A percentile compares a stretch with the other conserved stretches of the same genome.
Conservation (phyloP, 2,888 invertebrate species). For the Poecilus cupreus region DNA sequence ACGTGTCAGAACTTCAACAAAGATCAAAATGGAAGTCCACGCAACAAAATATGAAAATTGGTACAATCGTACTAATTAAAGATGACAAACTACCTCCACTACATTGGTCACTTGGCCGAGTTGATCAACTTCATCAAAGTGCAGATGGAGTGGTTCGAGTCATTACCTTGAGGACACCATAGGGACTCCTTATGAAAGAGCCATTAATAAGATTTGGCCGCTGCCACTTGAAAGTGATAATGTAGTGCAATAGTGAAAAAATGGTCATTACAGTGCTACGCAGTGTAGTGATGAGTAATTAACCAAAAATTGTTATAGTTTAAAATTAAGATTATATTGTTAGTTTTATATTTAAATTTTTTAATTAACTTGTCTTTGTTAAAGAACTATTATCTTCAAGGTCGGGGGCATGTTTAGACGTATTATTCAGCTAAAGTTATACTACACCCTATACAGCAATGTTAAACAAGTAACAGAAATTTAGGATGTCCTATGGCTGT, state of each 20-base stretch:
- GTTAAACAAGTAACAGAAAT: too few species aligned
- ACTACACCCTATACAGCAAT: too few species aligned
- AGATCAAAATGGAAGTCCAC: not conserved
- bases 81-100: not conserved
- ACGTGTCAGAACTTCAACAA: not conserved
- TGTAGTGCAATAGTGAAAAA: not conserved
- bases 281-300: too few species aligned
- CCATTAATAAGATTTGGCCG: not conserved
- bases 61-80: not conserved
- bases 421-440: too few species aligned
- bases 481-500: too few species aligned
- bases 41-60: not conserved
- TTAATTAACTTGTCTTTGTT: too few species aligned
- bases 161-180: not conserved
- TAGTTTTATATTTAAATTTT: too few species aligned
- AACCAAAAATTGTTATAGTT: too few species aligned
- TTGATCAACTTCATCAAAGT: not conserved
- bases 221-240: not conserved
- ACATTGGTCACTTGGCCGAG: not conserved
- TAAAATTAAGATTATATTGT: too few species aligned
- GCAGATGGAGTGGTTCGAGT: not conserved
- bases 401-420: not conserved
- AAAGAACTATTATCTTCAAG: too few species aligned
- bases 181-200: not conserved
- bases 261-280: too few species aligned